These are phyloP conservation scores for Ganaspis sp. DNA, from an alignment of 1,140 invertebrate species.

Conservation along the genomic window DNA sequence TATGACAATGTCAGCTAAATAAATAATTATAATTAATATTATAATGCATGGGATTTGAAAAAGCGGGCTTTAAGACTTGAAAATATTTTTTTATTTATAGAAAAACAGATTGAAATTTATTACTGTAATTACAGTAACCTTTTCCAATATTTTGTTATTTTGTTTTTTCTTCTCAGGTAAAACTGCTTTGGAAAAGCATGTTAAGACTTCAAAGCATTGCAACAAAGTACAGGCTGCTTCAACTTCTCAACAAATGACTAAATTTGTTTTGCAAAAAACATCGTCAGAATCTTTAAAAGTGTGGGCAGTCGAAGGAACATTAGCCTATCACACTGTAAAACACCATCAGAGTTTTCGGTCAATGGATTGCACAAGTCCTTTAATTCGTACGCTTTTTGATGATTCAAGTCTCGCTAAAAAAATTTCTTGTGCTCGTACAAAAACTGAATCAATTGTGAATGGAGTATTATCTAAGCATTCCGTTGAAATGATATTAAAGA, in stretches of 20 bases:
- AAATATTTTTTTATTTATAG: not conserved
- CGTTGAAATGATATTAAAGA: slow-evolving; percentile 41
- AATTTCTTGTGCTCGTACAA: slow-evolving; percentile 34
- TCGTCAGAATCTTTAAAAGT: not conserved
- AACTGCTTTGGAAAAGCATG: slow-evolving; percentile 8
- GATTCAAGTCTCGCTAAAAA: slow-evolving; percentile 39
- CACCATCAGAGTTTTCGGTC: slow-evolving; percentile 8
- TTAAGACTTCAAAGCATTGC: not conserved
- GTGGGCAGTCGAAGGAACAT: slow-evolving; percentile 4
- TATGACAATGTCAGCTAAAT: not conserved
- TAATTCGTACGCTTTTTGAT: slow-evolving; percentile 45
- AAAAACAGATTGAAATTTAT: not conserved
- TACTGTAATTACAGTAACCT: not conserved
- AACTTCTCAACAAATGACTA: not conserved
- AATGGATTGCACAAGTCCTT: slow-evolving; percentile 39
- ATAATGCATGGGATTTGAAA: not conserved
- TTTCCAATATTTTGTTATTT: not conserved
- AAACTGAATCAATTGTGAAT: slow-evolving; percentile 49
- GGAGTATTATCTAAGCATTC: slow-evolving; percentile 50
- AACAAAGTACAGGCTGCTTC: not conserved
- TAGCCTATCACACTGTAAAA: not conserved
- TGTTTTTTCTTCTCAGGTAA: not conserved
- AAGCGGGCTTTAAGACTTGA: not conserved
- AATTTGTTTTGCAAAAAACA: not conserved
- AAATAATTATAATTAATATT: not conserved